Conservation (phyloP, 2,888 invertebrate species). For the Drosophila rubida region DNA sequence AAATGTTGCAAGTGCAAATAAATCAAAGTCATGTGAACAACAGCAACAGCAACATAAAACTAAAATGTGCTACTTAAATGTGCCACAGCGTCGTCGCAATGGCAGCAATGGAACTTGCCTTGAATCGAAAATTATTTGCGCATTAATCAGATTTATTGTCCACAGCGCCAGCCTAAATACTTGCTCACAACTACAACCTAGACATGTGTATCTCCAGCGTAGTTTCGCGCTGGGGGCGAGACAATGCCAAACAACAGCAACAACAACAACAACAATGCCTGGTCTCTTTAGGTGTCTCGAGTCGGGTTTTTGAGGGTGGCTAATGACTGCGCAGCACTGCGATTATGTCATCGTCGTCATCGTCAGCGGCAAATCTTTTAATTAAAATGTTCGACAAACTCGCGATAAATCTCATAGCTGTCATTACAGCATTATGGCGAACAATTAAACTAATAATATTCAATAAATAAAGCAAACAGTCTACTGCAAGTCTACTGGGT, state of each 20-base stretch:
- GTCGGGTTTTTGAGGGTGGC: slow-evolving; percentile 53
- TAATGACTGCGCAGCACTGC: slow-evolving; percentile 40
- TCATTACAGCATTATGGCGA: slow-evolving; percentile 45
- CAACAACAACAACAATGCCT: slow-evolving; percentile 16
- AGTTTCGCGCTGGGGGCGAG: slow-evolving; percentile 53
- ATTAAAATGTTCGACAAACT: slow-evolving; percentile 64
- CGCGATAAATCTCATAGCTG: slow-evolving; percentile 44
- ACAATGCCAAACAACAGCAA: slow-evolving; percentile 45
- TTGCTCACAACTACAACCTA: slow-evolving; percentile 12
- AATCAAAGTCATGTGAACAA: slow-evolving; percentile 72
- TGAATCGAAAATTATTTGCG: slow-evolving; percentile 68
- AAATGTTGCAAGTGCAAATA: slow-evolving; percentile 58
- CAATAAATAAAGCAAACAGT: slow-evolving; percentile 18
- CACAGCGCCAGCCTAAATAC: slow-evolving; percentile 48
- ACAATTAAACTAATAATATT: slow-evolving; percentile 48
- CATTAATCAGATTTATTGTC: slow-evolving; percentile 72
- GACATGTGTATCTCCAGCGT: slow-evolving; percentile 6
- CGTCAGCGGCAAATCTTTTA: slow-evolving; percentile 46
- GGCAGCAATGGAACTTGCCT: slow-evolving; percentile 34
- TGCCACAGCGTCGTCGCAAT: slow-evolving; percentile 40
- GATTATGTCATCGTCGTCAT: slow-evolving; percentile 56
- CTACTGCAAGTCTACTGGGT: slow-evolving; percentile 24
- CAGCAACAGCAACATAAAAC: slow-evolving; percentile 58
- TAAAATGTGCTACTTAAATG: slow-evolving; percentile 64
- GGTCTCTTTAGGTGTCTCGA: slow-evolving; percentile 51